phyloP scores from a whole-genome alignment of 2,113 vertebrate species.

The Asarcornis scutulata region DNA sequence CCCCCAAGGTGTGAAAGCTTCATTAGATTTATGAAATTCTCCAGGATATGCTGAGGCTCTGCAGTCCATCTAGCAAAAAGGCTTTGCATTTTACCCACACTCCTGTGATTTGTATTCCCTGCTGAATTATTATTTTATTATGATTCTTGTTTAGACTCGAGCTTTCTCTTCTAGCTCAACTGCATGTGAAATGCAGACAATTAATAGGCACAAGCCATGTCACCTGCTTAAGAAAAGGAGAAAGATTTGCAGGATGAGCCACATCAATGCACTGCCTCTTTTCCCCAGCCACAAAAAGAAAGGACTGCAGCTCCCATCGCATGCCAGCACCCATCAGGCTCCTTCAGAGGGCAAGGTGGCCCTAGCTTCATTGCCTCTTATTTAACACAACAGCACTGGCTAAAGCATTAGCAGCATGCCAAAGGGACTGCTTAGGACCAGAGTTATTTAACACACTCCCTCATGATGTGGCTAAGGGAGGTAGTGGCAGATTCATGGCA shows the following conservation, averaged over 20 bases:
- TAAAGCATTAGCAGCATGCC: background rate
- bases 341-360: background rate
- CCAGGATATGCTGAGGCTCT: background rate
- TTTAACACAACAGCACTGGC: background rate
- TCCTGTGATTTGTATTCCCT: background rate
- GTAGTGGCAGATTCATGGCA: background rate
- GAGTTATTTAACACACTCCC: background rate
- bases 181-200: background rate
- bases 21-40: slow-evolving; percentile 57
- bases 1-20: slow-evolving; percentile 22
- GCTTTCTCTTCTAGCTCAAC: background rate
- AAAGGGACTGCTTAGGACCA: background rate
- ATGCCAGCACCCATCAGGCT: background rate
- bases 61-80: background rate
- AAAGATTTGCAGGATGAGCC: background rate
- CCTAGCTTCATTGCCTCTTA: background rate
- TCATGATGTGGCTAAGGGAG: background rate
- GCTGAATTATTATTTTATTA: background rate
- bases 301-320: background rate
- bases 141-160: background rate
- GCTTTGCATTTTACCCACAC: background rate
- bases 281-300: background rate
- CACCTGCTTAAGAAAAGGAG: background rate
- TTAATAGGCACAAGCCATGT: background rate
- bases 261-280: background rate